Evolutionary conservation across 2,113 vertebrate genomes (phyloP), one percentile per base, ranked within the genome.

Genomic region (Puffinus mauretanicus): DNA sequence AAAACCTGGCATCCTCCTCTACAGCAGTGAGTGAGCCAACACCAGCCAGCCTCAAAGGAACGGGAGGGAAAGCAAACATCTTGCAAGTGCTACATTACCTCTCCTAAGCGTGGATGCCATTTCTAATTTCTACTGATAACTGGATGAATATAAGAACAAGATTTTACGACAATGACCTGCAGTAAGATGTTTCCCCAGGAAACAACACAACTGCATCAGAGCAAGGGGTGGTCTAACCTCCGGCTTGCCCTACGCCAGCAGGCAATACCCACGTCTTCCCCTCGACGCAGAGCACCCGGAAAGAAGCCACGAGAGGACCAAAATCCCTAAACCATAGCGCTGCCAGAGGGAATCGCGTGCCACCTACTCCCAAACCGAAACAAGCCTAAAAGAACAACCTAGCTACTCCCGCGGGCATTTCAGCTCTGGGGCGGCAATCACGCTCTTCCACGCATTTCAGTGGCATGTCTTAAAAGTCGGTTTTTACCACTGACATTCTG

Each of bases 341-440:
- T 34, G 27, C 18, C 18, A 36, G 36, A 87, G 13, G 16, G 57
- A 77, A 65, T 25, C 4, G 2, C 20, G 36, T 9, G 46, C 21
- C 19, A 22, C 19, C 30, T 58, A 66, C 21, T 36, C 36, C 49
- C 36, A 84, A 21, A 81, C 6, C 0, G 2, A 87, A 49, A 60
- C 38, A 80, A 72, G 49, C 46, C 78, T 79, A 16, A 57, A 86
- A 73, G 60, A 73, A 47, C 49, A 52, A 61, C 24, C 13, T 46
- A 57, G 62, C n/a, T 60, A 24, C 62, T 40, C n/a, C 0, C 0
- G 0, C 0, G 3, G 42, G 30, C 4, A 6, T n/a, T 61, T 60
- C 76, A 94, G 40, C 54, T 83, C 44, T 0, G 0, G 22, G 40
- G 38, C 47, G 69, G 46, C 42, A 76, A 10, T 46, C 52, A 9